Evolutionary conservation across 37 sponge, comb jelly and placozoan species (phyloP).

Genomic region (Tethya wilhelma): DNA sequence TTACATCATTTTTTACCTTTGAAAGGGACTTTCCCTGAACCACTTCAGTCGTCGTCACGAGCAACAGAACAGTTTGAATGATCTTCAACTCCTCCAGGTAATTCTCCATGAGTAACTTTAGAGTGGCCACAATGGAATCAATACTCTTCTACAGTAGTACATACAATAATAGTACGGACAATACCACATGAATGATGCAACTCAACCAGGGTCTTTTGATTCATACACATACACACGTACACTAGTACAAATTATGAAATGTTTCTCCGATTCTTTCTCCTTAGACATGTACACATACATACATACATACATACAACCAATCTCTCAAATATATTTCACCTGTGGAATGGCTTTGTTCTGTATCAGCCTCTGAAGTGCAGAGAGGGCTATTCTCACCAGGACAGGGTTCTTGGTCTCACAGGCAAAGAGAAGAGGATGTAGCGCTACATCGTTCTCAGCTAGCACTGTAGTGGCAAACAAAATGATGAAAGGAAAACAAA

Average conservation of each 20-base stretch:
- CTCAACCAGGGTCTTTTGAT: neutral
- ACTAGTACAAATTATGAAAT: neutral
- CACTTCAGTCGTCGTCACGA: constrained; percentile 67
- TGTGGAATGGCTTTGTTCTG: constrained; percentile 72
- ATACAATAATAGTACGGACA: neutral
- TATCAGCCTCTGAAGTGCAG: constrained; percentile 78
- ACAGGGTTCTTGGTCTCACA: constrained; percentile 78
- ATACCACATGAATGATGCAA: neutral
- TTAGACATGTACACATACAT: neutral
- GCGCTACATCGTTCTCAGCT: constrained; percentile 65
- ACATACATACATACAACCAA: neutral
- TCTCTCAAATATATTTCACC: constrained; percentile 31
- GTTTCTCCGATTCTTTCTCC: neutral
- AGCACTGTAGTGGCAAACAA: constrained; percentile 47
- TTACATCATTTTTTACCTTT: constrained; percentile 54
- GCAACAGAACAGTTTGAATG: constrained; percentile 84
- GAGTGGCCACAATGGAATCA: constrained; percentile 53
- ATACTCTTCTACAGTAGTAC: constrained; percentile 32
- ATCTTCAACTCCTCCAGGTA: constrained; percentile 82
- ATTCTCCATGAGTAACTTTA: constrained; percentile 53
- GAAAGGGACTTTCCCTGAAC: constrained; percentile 72
- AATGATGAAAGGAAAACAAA: neutral
- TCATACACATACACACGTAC: neutral
- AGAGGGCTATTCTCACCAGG: constrained; percentile 69
- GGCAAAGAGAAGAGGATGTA: constrained; percentile 84